Conservation (phyloP, 2,797 vertebrate species). For the Clarias laeviceps region DNA sequence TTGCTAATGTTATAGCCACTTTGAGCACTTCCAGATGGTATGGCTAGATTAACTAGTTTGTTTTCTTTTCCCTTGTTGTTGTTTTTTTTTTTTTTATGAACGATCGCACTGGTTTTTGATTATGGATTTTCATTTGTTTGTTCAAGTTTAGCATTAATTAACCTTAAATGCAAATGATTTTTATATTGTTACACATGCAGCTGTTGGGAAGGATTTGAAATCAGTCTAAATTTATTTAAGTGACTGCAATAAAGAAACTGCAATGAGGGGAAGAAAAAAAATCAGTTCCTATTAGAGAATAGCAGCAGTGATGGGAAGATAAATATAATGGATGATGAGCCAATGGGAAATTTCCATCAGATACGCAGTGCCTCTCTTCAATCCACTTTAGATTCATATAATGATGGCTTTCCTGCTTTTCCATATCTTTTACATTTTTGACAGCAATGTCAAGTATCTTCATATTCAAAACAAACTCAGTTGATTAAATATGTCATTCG, state of each 20-base stretch:
- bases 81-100: conserved; percentile 21
- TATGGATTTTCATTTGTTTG: conserved; percentile 31
- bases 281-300: conserved; percentile 15
- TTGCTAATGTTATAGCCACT: not conserved
- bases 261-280: not conserved
- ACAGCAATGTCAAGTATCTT: not conserved
- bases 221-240: conserved; percentile 24
- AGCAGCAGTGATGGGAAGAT: conserved; percentile 42
- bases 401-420: not conserved
- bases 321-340: conserved; percentile 62
- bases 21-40: conserved; percentile 23
- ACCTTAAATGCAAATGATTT: conserved; percentile 33
- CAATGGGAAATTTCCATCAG: conserved; percentile 52
- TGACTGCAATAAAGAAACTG: conserved; percentile 8
- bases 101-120: not conserved
- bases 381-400: not conserved
- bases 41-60: conserved; percentile 23
- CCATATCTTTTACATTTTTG: not conserved
- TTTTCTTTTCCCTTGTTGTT: not conserved
- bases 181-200: conserved; percentile 33
- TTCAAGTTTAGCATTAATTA: conserved; percentile 50
- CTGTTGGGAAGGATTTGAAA: conserved; percentile 24
- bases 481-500: conserved; percentile 10
- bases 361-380: conserved; percentile 53
- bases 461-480: conserved; percentile 8